A percentile compares a stretch with the other conserved stretches of the same genome.
These are phyloP conservation scores for Papilio xuthus DNA, from an alignment of 1,140 invertebrate genomes.

Conservation along the genomic window DNA sequence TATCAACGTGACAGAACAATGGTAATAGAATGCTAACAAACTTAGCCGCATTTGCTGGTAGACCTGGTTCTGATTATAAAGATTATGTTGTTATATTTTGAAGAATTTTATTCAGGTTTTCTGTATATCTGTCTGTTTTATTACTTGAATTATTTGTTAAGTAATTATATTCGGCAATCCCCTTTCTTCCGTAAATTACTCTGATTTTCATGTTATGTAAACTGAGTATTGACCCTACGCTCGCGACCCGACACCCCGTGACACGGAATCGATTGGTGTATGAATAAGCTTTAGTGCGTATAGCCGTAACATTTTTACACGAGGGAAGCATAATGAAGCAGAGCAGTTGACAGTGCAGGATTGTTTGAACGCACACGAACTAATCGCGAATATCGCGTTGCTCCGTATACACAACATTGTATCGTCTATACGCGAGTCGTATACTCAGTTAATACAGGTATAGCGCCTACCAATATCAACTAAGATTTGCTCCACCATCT, in stretches of 20 bases:
- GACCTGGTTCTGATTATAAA: neutral
- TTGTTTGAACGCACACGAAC: neutral
- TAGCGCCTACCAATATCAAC: no score
- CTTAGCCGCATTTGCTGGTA: neutral
- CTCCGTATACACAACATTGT: no score
- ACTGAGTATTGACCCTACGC: neutral
- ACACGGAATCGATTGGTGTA: conserved; percentile 46
- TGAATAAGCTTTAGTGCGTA: conserved; percentile 1
- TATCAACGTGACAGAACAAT: neutral
- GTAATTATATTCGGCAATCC: neutral
- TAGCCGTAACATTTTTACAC: neutral
- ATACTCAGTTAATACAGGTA: no score
- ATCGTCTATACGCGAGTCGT: no score
- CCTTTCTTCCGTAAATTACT: neutral
- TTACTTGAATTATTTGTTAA: neutral
- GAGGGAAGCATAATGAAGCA: neutral
- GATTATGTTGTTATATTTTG: neutral
- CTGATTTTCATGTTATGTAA: neutral
- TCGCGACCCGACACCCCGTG: conserved; percentile 48
- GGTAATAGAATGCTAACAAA: neutral
- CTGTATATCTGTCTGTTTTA: neutral
- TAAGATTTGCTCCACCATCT: no score
- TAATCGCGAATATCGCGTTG: no score
- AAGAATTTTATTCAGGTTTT: neutral
- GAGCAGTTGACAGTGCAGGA: neutral